Evolutionary conservation across 2,113 vertebrate genomes (phyloP), one percentile per base, ranked within the genome.

Genomic region (Cynoglossus semilaevis): DNA sequence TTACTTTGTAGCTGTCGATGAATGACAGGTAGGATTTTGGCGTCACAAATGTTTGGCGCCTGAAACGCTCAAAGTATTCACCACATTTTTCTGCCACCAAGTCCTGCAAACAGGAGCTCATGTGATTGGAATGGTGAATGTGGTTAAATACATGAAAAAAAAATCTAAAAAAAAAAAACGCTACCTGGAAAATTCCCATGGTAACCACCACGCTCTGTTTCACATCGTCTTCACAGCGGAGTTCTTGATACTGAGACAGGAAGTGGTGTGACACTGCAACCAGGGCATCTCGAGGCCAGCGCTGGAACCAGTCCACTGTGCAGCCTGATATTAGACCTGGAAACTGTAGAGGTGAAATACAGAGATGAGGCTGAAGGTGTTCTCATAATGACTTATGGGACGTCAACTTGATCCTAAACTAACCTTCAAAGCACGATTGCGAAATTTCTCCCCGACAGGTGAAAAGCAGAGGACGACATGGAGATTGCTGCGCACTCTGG

Each of bases 381-480:
- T 29, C 22, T 29, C 22, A 29, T 29, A 14, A 42, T 9, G 19
- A 38, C 17, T 55, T 36, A 52, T 8, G 12, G 14, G 1, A 34
- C 14, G 3, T 11, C 34, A 11, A 18, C 13, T 29, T 37, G 10
- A 29, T 36, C 58, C 40, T 13, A 9, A 3, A 15, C 10, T 22
- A 37, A 85, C 82, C 82, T 80, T 85, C 7, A 85, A n/a, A 1
- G 92, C 90, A 4, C 86, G 88, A 36, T 71, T 86, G 45, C 93
- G 92, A 61, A 94, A 92, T 74, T 92, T 92, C 53, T 93, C 92
- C 13, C 93, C 92, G 34, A 94, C 88, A 0, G 93, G 93, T n/a
- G 93, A 94, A 84, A 94, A 94, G 75, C 92, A 93, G 65, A 94
- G 92, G 18, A 92, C 88, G 0, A 93, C 88, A 16, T 94, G 93